A percentile compares a stretch with the other conserved stretches of the same genome.
Conservation (phyloP, 2,113 vertebrate genomes). For the Pardalotus punctatus region DNA sequence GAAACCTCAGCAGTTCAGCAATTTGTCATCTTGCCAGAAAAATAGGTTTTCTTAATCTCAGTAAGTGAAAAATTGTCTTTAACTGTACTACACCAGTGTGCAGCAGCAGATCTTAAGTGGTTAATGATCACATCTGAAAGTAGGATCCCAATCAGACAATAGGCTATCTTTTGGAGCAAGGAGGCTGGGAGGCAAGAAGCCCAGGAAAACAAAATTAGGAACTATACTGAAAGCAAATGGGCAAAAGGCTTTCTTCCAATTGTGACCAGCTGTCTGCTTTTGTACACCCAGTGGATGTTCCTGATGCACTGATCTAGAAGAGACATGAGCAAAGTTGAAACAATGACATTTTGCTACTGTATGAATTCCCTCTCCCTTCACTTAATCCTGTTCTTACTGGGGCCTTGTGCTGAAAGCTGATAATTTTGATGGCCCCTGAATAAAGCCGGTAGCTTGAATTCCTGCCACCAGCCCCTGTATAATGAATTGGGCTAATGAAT, state of each 20-base stretch:
- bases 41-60: background rate
- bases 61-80: background rate
- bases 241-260: constrained; percentile 58
- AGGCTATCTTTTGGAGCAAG: constrained; percentile 21
- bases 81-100: background rate
- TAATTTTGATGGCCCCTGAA: constrained; percentile 82
- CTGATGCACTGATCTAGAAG: constrained; percentile 55
- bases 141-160: constrained; percentile 1
- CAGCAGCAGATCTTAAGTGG: constrained; percentile 5
- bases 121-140: constrained; percentile 54
- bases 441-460: constrained; percentile 85
- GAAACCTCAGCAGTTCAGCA: fast-evolving
- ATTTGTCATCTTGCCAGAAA: background rate
- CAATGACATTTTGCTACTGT: constrained; percentile 78
- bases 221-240: constrained; percentile 15
- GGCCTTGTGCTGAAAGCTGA: constrained; percentile 77
- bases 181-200: background rate
- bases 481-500: constrained; percentile 99
- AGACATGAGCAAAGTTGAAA: constrained; percentile 64
- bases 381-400: constrained; percentile 77
- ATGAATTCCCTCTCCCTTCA: constrained; percentile 71
- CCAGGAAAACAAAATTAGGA: constrained; percentile 57
- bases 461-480: constrained; percentile 90
- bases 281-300: constrained; percentile 63
- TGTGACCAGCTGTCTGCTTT: constrained; percentile 64